phyloP scores from a whole-genome alignment of 2,797 vertebrate genomes.

The Halcyon chelicuti region DNA sequence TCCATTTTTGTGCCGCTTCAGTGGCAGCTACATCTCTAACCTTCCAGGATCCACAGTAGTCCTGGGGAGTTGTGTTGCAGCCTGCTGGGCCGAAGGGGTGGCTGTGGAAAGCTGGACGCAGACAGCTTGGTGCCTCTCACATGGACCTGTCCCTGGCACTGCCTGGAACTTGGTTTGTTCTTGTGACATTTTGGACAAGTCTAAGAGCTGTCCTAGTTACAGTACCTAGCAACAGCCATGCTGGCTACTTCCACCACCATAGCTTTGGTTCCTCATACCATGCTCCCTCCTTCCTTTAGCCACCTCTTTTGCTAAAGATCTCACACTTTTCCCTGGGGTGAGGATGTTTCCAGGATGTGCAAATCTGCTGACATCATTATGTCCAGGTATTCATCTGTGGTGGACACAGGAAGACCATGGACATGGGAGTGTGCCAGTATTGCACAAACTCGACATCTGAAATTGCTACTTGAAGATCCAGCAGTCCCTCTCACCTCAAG shows the following conservation, averaged over 20 bases:
- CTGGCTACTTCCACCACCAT: neutral
- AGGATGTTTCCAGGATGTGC: neutral
- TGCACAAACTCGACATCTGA: neutral
- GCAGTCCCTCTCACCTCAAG: neutral
- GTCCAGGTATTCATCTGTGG: neutral
- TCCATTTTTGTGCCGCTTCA: neutral
- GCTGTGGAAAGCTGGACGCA: neutral
- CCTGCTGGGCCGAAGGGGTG: neutral
- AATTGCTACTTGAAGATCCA: neutral
- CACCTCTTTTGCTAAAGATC: neutral
- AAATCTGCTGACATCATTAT: neutral
- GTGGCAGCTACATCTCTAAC: neutral
- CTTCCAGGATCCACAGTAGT: neutral
- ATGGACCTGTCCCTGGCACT: rapidly evolving
- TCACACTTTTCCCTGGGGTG: neutral
- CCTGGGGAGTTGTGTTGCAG: neutral
- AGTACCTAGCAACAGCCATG: neutral
- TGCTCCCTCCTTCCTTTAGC: neutral
- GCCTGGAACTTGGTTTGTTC: neutral
- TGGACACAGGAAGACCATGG: neutral
- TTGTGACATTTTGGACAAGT: neutral
- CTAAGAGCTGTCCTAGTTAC: neutral
- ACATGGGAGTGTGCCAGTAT: neutral
- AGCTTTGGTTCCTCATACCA: neutral
- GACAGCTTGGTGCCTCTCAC: neutral